A percentile compares a stretch with the other conserved stretches of the same genome.
phyloP scores from a whole-genome alignment of 2,797 vertebrate genomes.

The Myotis pilosus region DNA sequence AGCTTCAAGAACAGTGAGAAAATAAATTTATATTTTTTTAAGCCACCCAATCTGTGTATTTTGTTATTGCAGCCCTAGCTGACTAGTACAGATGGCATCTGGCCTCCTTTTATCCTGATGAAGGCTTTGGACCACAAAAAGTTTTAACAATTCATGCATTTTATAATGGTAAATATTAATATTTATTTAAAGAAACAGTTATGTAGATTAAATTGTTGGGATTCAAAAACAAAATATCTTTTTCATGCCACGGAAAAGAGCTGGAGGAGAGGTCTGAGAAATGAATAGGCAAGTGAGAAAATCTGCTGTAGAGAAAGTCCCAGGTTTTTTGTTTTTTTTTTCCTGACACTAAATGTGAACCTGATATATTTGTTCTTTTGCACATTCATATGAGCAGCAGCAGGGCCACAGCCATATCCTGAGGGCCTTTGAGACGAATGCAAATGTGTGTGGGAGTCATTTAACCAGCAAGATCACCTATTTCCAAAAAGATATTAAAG shows the following conservation, averaged over 20 bases:
- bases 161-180: constrained; percentile 78
- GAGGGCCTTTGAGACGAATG: neutral
- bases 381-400: neutral
- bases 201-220: constrained; percentile 71
- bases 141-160: constrained; percentile 79
- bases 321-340: neutral
- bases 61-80: neutral
- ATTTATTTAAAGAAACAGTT: constrained; percentile 75
- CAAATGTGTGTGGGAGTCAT: neutral
- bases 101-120: constrained; percentile 65
- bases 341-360: neutral
- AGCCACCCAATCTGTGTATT: neutral
- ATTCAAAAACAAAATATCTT: constrained; percentile 77
- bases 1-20: neutral
- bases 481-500: neutral
- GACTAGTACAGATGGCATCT: neutral
- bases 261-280: constrained; percentile 35
- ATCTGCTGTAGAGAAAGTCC: neutral
- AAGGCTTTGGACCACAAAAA: constrained; percentile 69
- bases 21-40: neutral
- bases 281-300: neutral
- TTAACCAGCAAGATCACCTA: neutral
- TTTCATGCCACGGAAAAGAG: constrained; percentile 69
- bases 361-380: neutral
- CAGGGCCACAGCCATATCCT: neutral